Evolutionary conservation across 2,797 vertebrate genomes (phyloP), one percentile per base, ranked within the genome.

Genomic region (Chaetophractus vellerosus): DNA sequence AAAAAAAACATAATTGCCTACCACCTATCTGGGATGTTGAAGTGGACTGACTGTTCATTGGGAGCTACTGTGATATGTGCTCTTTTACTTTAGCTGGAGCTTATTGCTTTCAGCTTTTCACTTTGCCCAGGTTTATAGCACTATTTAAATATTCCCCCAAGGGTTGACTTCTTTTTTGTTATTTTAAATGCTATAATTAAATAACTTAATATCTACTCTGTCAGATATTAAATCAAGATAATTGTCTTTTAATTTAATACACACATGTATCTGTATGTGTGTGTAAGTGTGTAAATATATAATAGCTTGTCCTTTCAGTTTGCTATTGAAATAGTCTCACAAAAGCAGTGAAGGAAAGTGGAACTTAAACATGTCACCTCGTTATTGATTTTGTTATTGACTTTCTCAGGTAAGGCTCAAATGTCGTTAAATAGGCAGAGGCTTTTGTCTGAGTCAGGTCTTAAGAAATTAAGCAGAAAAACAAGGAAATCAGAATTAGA

Each of bases 51-150:
- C 38, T 79, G n/a, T 69, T 93, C 23, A 79, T 4, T 79, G 63
- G 50, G 38, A 96, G 21, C 41, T 82, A 50, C 61, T 90, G 8
- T 80, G 31, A 21, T 66, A 83, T 21, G 87, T 2, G 12, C 28
- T 94, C 41, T 93, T 90, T 82, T 68, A 90, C 1, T 76, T 9
- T 50, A 83, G 26, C 69, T 83, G 12, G 5, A 68, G 87, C 96
- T 94, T 79, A 41, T 79, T 94, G 91, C 94, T 50, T 90, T 41
- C 76, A 91, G 59, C 33, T 93, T 95, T 96, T 91, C 21, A 83
- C 31, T 78, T 86, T 87, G n/a, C 52, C 31, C 63, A 52, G 10
- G 57, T 90, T 92, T 94, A 86, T 66, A 88, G 21, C 28, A 24
- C 76, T 81, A 82, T 92, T 87, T 82, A 82, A 81, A 74, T 12